These are phyloP conservation scores for Ceratitis capitata DNA, from an alignment of 1,140 invertebrate species.

Conservation along the genomic window DNA sequence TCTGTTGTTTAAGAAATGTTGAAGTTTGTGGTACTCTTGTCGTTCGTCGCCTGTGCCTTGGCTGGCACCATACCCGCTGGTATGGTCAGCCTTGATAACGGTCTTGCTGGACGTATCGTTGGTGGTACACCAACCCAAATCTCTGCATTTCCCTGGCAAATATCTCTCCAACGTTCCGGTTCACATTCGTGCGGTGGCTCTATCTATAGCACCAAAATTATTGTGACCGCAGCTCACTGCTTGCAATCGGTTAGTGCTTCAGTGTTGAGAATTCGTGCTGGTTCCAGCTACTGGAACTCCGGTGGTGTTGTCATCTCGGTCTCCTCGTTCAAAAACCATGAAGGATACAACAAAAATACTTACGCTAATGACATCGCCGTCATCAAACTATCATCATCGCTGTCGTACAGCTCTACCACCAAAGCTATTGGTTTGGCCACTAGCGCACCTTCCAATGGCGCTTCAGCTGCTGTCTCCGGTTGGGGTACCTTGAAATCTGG, in stretches of 20 bases:
- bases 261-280: conserved; percentile 51
- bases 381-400: conserved; percentile 59
- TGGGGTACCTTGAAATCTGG: conserved; percentile 63
- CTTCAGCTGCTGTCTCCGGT: conserved; percentile 63
- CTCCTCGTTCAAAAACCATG: conserved; percentile 52
- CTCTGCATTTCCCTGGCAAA: conserved; percentile 48
- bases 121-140: conserved; percentile 48
- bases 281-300: conserved; percentile 52
- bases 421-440: conserved; percentile 59
- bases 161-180: conserved; percentile 50
- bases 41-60: conserved; percentile 56
- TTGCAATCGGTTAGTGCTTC: conserved; percentile 61
- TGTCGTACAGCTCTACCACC: conserved; percentile 59
- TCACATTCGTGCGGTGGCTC: conserved; percentile 69
- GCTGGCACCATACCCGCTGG: conserved; percentile 46
- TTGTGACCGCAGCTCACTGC: conserved; percentile 72
- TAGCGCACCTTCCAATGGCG: conserved; percentile 50
- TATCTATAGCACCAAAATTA: conserved; percentile 67
- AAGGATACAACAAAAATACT: conserved; percentile 54
- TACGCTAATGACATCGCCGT: conserved; percentile 68
- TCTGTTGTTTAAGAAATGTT: conserved; percentile 47
- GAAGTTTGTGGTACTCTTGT: conserved; percentile 62
- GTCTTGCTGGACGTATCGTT: conserved; percentile 50
- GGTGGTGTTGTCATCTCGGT: conserved; percentile 50
- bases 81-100: not conserved